Base-by-base conservation (phyloP, 1,140 invertebrate genomes). In the Popillia japonica region DNA sequence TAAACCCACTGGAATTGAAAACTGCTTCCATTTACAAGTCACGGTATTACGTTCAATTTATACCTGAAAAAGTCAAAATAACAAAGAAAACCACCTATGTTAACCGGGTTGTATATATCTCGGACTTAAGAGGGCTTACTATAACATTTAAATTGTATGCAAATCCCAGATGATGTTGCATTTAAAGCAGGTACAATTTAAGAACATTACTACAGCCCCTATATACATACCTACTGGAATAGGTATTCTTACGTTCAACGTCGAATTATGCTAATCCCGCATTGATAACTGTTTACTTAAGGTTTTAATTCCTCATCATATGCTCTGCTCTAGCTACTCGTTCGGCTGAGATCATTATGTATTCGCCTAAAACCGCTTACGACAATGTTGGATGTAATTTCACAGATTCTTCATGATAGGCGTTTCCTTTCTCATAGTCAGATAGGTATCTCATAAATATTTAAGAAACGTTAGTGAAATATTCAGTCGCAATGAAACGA, bases 221-320 rank as follows among this genome's bases (percentile, higher is more conserved):
- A n/a, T 55, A 6, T 6, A 55, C 14, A n/a, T 6, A 6, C n/a
- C n/a, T n/a, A n/a, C n/a, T n/a, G 14, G 6, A 34, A 34, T 48
- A 17, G 44, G 44, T 7, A 48, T 9, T 68, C 61, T 27, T 27
- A 68, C 61, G 10, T 68, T 68, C 7, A 68, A 68, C 61, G 9
- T 20, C 27, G 61, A 68, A 68, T 68, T 68, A 68, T 68, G 61
- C 22, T 27, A 68, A 68, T 23, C 27, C 22, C 11, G 61, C 61
- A 68, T 68, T 27, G 61, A 68, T 68, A 27, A 68, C 61, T 68
- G 61, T 68, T 68, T 68, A 68, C 61, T 68, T 68, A 61, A 22
- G 59, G 14, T 20, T 17, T 61, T 61, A 61, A 61, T 61, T 61
- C 59, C 20, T 61, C 59, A 22, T 17, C 59, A 20, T 20, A 44